These are phyloP conservation scores for Coreius guichenoti DNA, from an alignment of 2,797 vertebrate genomes.

Conservation along the genomic window DNA sequence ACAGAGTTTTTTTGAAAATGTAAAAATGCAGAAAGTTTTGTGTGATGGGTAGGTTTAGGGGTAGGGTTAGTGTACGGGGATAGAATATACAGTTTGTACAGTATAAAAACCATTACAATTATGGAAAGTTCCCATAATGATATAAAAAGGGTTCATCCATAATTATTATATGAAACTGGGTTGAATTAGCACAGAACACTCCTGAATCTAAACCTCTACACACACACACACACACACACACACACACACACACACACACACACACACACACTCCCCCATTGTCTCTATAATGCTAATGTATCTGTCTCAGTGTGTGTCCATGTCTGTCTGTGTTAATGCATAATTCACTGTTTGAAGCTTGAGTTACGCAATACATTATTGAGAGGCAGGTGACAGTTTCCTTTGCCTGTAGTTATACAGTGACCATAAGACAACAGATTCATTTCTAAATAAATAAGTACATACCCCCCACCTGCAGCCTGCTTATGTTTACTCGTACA, in stretches of 20 bases:
- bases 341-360: slow-evolving; percentile 57
- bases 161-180: too few relatives aligned
- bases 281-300: slow-evolving; percentile 30
- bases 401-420: slow-evolving; percentile 37
- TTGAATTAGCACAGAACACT: too few relatives aligned
- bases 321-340: slow-evolving; percentile 56
- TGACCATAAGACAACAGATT: slow-evolving; percentile 13
- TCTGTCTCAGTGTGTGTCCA: slow-evolving; percentile 25
- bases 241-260: background rate
- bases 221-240: background rate
- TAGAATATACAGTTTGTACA: too few relatives aligned
- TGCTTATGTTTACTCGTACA: background rate
- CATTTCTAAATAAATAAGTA: slow-evolving; percentile 4
- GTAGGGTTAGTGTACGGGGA: too few relatives aligned
- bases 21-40: too few relatives aligned
- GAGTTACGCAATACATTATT: slow-evolving; percentile 62
- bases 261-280: background rate
- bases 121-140: too few relatives aligned
- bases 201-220: too few relatives aligned
- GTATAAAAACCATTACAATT: too few relatives aligned
- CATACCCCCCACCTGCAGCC: background rate
- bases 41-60: too few relatives aligned
- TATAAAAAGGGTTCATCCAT: too few relatives aligned
- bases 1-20: too few relatives aligned
- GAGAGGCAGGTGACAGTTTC: slow-evolving; percentile 49